Percentiles rank a stretch among this genome's conserved stretches.
Evolutionary conservation across 37 sponge, comb jelly and placozoan species (phyloP).

Genomic region (Aphrocallistes beatrix): DNA sequence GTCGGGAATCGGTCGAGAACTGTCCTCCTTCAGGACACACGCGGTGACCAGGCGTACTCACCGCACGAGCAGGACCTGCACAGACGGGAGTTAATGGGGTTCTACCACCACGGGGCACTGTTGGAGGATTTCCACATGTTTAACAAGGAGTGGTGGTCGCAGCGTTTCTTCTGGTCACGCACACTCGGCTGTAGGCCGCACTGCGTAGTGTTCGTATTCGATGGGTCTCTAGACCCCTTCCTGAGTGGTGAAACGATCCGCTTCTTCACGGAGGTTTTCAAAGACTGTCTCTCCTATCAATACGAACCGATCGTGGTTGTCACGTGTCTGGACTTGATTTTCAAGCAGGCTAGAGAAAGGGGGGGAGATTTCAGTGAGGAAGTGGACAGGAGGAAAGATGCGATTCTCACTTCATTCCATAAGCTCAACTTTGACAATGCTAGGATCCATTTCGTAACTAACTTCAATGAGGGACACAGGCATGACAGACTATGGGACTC

Average conservation of each 20-base stretch:
- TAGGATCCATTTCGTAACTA: constrained; percentile 69
- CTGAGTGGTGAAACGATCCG: constrained; percentile 60
- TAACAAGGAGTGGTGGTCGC: constrained; percentile 68
- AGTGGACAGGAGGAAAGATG: constrained; percentile 54
- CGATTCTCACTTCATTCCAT: constrained; percentile 68
- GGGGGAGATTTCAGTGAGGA: constrained; percentile 62
- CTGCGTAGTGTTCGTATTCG: constrained; percentile 88
- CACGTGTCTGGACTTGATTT: constrained; percentile 71
- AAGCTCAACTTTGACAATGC: constrained; percentile 54
- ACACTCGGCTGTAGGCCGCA: constrained; percentile 55
- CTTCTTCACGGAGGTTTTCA: constrained; percentile 64
- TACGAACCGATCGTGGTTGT: constrained; percentile 86
- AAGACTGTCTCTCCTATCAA: constrained; percentile 53
- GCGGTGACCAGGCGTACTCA: constrained; percentile 68
- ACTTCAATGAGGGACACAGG: constrained; percentile 63
- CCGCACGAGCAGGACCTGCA: constrained; percentile 26
- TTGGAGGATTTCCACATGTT: constrained; percentile 26
- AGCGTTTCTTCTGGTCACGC: constrained; percentile 77
- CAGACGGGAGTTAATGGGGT: constrained; percentile 56
- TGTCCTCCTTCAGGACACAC: constrained; percentile 73
- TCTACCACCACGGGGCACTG: constrained; percentile 60
- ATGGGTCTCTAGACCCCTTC: constrained; percentile 83
- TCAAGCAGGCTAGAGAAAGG: constrained; percentile 36
- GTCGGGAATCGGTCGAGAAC: constrained; percentile 45
- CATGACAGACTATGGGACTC: constrained; percentile 54